A percentile compares a stretch with the other conserved stretches of the same genome.
Evolutionary conservation across 2,888 invertebrate genomes (phyloP).

Genomic region (Cacoxenus indagator): DNA sequence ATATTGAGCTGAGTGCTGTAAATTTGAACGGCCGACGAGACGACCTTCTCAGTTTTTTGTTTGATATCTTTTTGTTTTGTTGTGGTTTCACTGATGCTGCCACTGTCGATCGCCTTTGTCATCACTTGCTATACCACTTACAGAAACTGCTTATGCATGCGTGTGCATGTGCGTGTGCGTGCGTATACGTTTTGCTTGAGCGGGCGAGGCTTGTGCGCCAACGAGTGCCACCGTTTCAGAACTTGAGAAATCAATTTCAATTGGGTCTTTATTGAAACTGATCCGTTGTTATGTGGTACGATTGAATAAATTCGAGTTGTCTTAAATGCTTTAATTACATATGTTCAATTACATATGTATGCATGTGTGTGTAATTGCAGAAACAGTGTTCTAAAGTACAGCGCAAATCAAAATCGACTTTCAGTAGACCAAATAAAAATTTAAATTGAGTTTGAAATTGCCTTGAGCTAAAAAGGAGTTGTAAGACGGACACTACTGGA

Average conservation of each 20-base stretch:
- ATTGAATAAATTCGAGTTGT: constrained; percentile 58
- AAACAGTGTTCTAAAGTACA: too few species aligned
- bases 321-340: constrained; percentile 53
- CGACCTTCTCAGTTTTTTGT: constrained; percentile 25
- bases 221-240: neutral
- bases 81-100: constrained; percentile 5
- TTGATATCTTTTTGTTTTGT: neutral
- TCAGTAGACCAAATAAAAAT: too few species aligned
- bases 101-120: neutral
- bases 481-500: too few species aligned
- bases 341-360: neutral
- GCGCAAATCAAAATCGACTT: too few species aligned
- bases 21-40: constrained; percentile 16
- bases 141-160: neutral
- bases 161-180: neutral
- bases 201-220: neutral
- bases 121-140: neutral
- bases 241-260: constrained; percentile 17
- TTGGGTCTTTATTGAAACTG: constrained; percentile 11
- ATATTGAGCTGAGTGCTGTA: constrained; percentile 2
- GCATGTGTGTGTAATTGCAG: neutral
- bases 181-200: too few species aligned
- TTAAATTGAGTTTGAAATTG: too few species aligned
- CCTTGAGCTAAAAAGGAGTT: too few species aligned
- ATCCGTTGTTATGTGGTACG: constrained; percentile 26